Base-by-base conservation (phyloP, 2,113 vertebrate species). In the Polyodon spathula region DNA sequence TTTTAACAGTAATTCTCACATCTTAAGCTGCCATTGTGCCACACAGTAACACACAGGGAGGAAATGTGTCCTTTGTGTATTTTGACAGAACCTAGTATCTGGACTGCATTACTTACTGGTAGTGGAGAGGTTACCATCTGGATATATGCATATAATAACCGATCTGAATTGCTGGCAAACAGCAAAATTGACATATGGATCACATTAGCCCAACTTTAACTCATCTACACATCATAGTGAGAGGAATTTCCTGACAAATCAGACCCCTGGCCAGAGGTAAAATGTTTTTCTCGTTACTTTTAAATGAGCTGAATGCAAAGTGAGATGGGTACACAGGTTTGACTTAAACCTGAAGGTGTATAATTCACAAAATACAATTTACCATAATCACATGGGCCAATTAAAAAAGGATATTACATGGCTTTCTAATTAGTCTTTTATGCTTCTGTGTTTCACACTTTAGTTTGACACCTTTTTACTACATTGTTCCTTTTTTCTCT, bases 211-310 rank as follows among this genome's bases (percentile, higher is more conserved):
- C 61, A 62, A 37, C 38, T 73, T 77, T 72, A 81, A 71, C 66
- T 78, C 71, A 70, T 77, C 66, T 69, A 75, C 78, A 50, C 53
- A 67, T 78, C 75, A 68, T 38, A 76, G 72, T 67, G 68, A 71
- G 63, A 81, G 74, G 78, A 79, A 77, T 83, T 83, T 85, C 80
- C 79, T 80, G 78, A 77, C 37, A 60, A 76, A 79, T 80, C 71
- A 73, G 71, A 80, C 66, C 69, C 71, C 68, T 71, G 78, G 78
- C 76, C 70, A 76, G 76, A 80, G 76, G 75, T 77, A 77, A 71
- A 78, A 69, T 61, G 71, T 68, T 79, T 75, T 76, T 74, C 67
- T 69, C 71, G 68, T 69, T 76, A 71, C 60, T 59, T 66, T 67
- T 55, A 63, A 70, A 76, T 1, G 58, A 77, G 71, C 58, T 61